These are phyloP conservation scores for Cylindroiulus punctatus DNA, from an alignment of 2,888 invertebrate genomes.

Conservation along the genomic window DNA sequence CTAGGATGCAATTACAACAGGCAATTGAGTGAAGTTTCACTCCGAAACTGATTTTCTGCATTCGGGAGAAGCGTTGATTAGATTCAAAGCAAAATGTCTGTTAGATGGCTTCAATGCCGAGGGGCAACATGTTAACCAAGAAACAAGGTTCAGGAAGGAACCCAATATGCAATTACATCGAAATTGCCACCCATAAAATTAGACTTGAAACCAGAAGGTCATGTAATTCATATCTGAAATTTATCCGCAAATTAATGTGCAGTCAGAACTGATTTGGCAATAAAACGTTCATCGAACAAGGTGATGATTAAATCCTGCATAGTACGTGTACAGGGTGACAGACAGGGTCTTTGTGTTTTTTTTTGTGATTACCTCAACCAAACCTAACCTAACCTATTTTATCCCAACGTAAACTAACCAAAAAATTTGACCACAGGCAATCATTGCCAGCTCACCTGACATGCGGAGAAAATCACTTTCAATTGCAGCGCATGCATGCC, in stretches of 20 bases:
- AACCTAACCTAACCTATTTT: no score
- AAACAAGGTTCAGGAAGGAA: constrained; percentile 28
- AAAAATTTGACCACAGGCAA: no score
- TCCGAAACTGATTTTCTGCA: neutral
- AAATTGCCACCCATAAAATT: neutral
- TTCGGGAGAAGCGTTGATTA: neutral
- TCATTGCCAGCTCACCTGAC: no score
- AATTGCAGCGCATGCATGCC: no score
- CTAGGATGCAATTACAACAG: neutral
- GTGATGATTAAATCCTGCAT: neutral
- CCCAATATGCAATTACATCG: neutral
- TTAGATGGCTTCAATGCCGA: neutral
- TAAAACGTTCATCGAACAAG: neutral
- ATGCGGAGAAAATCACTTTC: no score
- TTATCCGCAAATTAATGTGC: neutral
- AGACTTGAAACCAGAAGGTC: neutral
- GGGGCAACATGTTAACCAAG: neutral
- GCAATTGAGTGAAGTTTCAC: neutral
- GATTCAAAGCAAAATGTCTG: neutral
- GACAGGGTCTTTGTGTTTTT: no score
- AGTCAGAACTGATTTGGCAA: neutral
- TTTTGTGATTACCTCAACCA: no score
- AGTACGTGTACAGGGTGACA: neutral
- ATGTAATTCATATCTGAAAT: neutral
- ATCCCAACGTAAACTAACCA: no score